phyloP scores from a whole-genome alignment of 2,113 vertebrate genomes.

The Chlorodrepanis virens region DNA sequence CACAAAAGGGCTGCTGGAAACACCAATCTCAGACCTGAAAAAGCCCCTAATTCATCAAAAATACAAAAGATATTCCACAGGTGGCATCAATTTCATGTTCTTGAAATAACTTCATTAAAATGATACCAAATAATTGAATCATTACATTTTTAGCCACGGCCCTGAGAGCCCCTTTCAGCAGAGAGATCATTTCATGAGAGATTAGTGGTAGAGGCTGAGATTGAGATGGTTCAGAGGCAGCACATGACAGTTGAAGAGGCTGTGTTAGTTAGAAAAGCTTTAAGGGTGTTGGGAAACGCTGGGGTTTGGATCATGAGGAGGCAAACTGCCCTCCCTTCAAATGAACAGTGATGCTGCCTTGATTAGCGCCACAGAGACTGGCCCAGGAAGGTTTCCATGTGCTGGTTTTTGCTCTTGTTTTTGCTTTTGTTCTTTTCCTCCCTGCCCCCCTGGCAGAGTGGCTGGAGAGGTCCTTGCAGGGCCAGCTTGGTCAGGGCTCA shows the following conservation, averaged over 20 bases:
- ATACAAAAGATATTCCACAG: neutral
- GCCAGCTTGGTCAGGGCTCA: neutral
- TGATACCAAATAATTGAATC: neutral
- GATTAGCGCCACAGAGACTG: neutral
- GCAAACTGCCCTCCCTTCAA: neutral
- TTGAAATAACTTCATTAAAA: neutral
- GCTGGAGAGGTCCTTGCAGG: neutral
- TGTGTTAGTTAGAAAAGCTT: slow-evolving; percentile 16
- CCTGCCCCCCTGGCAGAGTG: neutral
- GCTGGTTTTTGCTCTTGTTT: no score
- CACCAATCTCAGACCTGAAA: neutral
- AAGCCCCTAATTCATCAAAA: neutral
- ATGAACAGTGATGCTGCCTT: neutral
- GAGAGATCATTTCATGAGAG: neutral
- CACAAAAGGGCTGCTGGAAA: neutral
- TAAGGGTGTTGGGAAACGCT: neutral
- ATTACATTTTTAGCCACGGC: neutral
- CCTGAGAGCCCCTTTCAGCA: neutral
- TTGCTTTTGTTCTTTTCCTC: neutral
- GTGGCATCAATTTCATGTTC: neutral
- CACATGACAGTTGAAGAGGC: slow-evolving; percentile 10
- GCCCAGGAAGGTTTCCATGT: neutral
- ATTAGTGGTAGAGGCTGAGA: neutral
- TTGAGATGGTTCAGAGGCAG: neutral
- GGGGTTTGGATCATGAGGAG: neutral